A percentile compares a stretch with the other conserved stretches of the same genome.
These are phyloP conservation scores for Octodonta nipae DNA, from an alignment of 2,888 invertebrate species.

Conservation along the genomic window DNA sequence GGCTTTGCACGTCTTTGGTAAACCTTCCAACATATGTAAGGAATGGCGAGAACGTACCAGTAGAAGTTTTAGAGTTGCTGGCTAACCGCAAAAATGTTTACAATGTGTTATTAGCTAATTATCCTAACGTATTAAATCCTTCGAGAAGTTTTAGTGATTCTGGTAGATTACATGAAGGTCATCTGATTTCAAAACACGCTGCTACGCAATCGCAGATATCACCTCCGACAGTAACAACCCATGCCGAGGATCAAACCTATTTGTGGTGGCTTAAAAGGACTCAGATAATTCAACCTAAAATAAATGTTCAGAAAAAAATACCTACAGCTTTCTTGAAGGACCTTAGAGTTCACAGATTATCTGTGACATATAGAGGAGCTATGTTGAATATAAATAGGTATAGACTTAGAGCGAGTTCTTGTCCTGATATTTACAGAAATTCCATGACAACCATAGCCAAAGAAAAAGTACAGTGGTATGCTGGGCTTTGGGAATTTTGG, in stretches of 20 bases:
- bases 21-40: conserved; percentile 73
- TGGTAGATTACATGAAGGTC: conserved; percentile 38
- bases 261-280: conserved; percentile 44
- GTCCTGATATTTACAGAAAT: conserved; percentile 79
- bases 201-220: conserved; percentile 29
- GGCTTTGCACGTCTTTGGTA: conserved; percentile 65
- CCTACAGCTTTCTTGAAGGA: conserved; percentile 57
- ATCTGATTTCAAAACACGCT: conserved; percentile 20
- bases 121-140: conserved; percentile 57
- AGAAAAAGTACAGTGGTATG: conserved; percentile 61
- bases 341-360: conserved; percentile 57
- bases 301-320: conserved; percentile 30
- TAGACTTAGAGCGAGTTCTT: conserved; percentile 69
- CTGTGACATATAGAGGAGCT: conserved; percentile 71
- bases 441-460: conserved; percentile 77
- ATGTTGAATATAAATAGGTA: conserved; percentile 75
- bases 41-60: conserved; percentile 61
- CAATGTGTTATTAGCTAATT: conserved; percentile 58
- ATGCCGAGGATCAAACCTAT: conserved; percentile 35
- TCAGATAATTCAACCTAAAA: conserved; percentile 32
- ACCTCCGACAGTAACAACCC: conserved; percentile 32
- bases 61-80: conserved; percentile 61
- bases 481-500: conserved; percentile 65
- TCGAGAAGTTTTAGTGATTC: conserved; percentile 63
- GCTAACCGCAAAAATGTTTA: conserved; percentile 57